These are phyloP conservation scores for Henricia sp. DNA, from an alignment of 53 echinoderm and acorn worm genomes.

Conservation along the genomic window DNA sequence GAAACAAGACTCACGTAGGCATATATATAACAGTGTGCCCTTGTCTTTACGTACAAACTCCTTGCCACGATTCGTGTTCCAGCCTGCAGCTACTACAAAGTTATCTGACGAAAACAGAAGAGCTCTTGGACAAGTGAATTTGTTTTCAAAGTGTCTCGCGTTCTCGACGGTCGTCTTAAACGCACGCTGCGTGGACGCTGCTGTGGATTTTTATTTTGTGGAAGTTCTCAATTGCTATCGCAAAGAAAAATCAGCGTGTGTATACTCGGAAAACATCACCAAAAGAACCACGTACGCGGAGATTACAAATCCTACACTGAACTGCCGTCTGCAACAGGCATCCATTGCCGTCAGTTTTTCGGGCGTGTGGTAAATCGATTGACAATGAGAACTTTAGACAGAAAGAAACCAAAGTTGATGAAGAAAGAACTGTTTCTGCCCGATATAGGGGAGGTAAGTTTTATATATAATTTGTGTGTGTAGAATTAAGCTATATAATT, in stretches of 20 bases:
- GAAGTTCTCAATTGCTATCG: neutral
- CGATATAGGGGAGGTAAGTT: conserved; percentile 46
- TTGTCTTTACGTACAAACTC: neutral
- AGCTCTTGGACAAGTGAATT: neutral
- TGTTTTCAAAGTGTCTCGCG: too few species aligned
- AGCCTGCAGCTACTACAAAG: too few species aligned
- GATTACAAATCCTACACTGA: neutral
- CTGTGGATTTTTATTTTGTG: too few species aligned
- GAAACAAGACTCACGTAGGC: neutral
- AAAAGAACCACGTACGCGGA: neutral
- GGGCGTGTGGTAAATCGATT: neutral
- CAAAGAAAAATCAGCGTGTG: neutral
- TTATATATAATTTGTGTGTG: neutral
- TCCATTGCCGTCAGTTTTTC: neutral
- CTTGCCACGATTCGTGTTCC: too few species aligned
- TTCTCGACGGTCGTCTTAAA: too few species aligned
- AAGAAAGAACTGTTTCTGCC: conserved; percentile 50
- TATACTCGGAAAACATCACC: neutral
- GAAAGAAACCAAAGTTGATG: conserved; percentile 32
- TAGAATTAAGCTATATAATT: neutral
- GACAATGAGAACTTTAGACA: conserved; percentile 42
- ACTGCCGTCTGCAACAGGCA: neutral
- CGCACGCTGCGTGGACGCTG: too few species aligned
- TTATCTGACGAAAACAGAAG: neutral
- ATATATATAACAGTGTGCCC: neutral